phyloP scores from a whole-genome alignment of 2,113 vertebrate species.

The Epinephelus lanceolatus region DNA sequence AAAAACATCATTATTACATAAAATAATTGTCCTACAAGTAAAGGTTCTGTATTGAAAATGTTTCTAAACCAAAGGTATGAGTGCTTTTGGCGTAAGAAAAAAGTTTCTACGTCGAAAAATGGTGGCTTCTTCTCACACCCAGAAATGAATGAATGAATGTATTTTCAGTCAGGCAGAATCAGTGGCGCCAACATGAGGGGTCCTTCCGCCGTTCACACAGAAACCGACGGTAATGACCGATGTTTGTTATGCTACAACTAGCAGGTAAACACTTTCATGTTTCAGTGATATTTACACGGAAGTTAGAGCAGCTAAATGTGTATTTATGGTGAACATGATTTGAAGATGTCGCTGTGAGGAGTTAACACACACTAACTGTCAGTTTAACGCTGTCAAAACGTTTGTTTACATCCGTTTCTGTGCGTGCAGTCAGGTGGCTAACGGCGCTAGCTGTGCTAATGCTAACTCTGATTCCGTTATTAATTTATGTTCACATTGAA shows the following conservation, averaged over 20 bases:
- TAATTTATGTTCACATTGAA: neutral
- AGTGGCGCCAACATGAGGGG: conserved; percentile 25
- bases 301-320: accelerated
- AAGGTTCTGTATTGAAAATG: no score
- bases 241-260: conserved; percentile 80
- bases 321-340: accelerated
- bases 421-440: conserved; percentile 29
- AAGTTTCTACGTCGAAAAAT: no score
- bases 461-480: conserved; percentile 15
- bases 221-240: conserved; percentile 69
- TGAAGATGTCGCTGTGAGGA: accelerated
- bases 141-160: neutral
- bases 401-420: conserved; percentile 61
- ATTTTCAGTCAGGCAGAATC: conserved; percentile 67
- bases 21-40: no score
- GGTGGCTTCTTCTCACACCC: no score
- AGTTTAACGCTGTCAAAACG: neutral
- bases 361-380: neutral
- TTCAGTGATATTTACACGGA: neutral
- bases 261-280: conserved; percentile 72
- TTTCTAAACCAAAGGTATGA: no score
- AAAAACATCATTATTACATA: neutral
- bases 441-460: conserved; percentile 41
- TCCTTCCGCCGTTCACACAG: conserved; percentile 69
- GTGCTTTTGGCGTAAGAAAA: no score